Evolutionary conservation across 2,888 invertebrate genomes (phyloP).

Genomic region (Parascotia fuliginaria): DNA sequence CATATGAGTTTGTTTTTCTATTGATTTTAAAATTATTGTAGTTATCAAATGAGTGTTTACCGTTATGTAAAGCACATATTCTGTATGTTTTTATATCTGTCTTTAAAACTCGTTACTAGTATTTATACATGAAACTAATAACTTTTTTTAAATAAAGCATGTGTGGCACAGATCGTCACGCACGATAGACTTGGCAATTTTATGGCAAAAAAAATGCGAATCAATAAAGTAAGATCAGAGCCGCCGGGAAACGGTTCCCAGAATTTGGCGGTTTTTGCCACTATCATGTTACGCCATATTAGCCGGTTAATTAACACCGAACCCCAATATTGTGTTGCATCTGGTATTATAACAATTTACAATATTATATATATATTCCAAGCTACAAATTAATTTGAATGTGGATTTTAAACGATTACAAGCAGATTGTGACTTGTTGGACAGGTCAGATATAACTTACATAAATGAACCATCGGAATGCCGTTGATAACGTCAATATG

Average conservation of each 20-base stretch:
- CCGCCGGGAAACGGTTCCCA: conserved; percentile 20
- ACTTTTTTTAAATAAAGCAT: too few relatives aligned
- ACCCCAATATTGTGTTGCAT: conserved; percentile 28
- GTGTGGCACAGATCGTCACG: too few relatives aligned
- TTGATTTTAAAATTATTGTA: too few relatives aligned
- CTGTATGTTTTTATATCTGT: too few relatives aligned
- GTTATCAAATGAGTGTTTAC: too few relatives aligned
- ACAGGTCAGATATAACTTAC: conserved; percentile 4
- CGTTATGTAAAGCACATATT: too few relatives aligned
- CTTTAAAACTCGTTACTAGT: too few relatives aligned
- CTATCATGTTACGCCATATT: conserved; percentile 41
- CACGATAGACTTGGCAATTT: too few relatives aligned
- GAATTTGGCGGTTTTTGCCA: conserved; percentile 30
- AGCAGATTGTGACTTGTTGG: neutral
- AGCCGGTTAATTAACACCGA: conserved; percentile 37
- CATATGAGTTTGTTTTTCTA: too few relatives aligned
- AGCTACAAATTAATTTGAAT: too few relatives aligned
- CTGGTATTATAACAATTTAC: conserved; percentile 6
- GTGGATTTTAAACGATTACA: neutral
- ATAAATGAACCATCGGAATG: conserved; percentile 12
- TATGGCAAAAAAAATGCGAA: too few relatives aligned
- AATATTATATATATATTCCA: conserved; percentile 8
- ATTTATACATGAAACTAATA: too few relatives aligned
- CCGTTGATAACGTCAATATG: conserved; percentile 17
- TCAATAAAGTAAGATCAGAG: conserved; percentile 21